phyloP scores from a whole-genome alignment of 2,888 invertebrate genomes.

The Lamproptera curius region DNA sequence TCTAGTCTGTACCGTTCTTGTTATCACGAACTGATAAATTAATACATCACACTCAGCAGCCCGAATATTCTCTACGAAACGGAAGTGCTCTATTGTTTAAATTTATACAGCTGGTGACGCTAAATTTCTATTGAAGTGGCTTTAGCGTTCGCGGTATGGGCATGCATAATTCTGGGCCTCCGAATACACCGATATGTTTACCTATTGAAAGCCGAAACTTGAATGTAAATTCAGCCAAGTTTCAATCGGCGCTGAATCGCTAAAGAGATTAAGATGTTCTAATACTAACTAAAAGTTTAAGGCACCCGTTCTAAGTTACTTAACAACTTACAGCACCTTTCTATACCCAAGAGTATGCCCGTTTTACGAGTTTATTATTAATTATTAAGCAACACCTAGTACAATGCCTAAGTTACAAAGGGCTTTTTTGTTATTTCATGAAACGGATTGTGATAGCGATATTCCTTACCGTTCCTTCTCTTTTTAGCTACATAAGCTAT shows the following conservation, averaged over 20 bases:
- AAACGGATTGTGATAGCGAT: too few relatives aligned
- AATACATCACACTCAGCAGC: not conserved
- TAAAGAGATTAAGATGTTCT: constrained; percentile 12
- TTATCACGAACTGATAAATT: not conserved
- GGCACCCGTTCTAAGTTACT: not conserved
- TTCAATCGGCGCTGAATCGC: constrained; percentile 21
- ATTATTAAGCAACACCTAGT: too few relatives aligned
- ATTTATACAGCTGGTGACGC: constrained; percentile 40
- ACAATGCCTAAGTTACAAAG: too few relatives aligned
- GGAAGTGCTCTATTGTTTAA: constrained; percentile 48
- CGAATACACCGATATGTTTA: constrained; percentile 37
- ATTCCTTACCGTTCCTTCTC: too few relatives aligned
- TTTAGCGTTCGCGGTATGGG: constrained; percentile 33
- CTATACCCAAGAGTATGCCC: not conserved
- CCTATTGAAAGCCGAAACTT: constrained; percentile 48
- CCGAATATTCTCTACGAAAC: constrained; percentile 10
- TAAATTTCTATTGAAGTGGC: constrained; percentile 54
- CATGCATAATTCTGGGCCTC: constrained; percentile 47
- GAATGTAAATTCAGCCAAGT: constrained; percentile 45
- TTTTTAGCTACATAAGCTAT: too few relatives aligned
- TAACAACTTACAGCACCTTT: not conserved
- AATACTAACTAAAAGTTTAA: constrained; percentile 2
- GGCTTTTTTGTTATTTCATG: too few relatives aligned
- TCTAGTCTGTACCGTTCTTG: too few relatives aligned
- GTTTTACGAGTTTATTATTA: not conserved